phyloP scores from a whole-genome alignment of 2,113 vertebrate genomes.

The Oncorhynchus gorbuscha region DNA sequence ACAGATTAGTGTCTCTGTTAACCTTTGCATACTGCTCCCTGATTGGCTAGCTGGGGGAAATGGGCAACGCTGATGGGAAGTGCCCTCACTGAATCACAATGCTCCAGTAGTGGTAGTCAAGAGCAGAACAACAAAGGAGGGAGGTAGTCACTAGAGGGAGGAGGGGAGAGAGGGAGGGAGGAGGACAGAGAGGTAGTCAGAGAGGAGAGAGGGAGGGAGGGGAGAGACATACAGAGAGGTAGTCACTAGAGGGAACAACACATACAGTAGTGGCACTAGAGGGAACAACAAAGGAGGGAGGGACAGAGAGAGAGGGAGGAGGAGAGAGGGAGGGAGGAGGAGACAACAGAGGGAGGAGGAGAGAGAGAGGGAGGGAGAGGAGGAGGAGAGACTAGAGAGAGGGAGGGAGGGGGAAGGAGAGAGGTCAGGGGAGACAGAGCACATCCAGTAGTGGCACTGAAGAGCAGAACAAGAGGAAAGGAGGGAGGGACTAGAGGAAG shows the following conservation, averaged over 20 bases:
- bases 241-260: too few species aligned
- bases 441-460: too few species aligned
- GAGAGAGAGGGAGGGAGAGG: background rate
- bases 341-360: background rate
- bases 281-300: too few species aligned
- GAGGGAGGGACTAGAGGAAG: background rate
- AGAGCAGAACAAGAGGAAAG: too few species aligned
- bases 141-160: too few species aligned
- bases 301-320: background rate
- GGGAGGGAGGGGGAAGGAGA: background rate
- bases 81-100: conserved; percentile 39
- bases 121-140: too few species aligned
- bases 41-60: conserved; percentile 32
- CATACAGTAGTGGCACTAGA: too few species aligned
- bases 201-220: background rate
- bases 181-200: too few species aligned
- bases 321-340: background rate
- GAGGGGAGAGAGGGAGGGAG: conserved; percentile 4
- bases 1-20: conserved; percentile 35
- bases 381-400: too few species aligned
- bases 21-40: conserved; percentile 26
- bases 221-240: too few species aligned
- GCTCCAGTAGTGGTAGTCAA: conserved; percentile 24
- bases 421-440: background rate
- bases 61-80: conserved; percentile 36